Evolutionary conservation across 2,113 vertebrate species (phyloP).

Genomic region (Scalopus aquaticus): DNA sequence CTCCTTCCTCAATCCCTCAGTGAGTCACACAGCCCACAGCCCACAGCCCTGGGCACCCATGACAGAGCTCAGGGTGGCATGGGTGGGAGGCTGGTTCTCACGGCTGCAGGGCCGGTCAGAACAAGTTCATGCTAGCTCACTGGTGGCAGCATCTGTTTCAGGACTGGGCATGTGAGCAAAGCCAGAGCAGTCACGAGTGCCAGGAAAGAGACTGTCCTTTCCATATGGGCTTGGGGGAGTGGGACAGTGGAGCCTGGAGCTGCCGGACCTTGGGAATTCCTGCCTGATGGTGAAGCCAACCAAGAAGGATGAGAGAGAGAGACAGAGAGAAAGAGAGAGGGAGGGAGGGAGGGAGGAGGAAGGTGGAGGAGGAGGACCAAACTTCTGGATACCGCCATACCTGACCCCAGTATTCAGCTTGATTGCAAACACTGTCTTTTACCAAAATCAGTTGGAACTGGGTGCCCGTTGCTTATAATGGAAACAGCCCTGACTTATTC

Average conservation of each 20-base stretch:
- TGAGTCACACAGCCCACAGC: not conserved
- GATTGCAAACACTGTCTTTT: not conserved
- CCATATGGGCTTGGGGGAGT: too few species aligned
- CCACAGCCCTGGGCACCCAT: not conserved
- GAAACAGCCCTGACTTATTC: not conserved
- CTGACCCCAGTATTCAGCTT: not conserved
- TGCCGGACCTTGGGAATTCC: not conserved
- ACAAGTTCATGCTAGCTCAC: not conserved
- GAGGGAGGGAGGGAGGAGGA: too few species aligned
- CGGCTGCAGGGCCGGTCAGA: not conserved
- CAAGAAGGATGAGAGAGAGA: not conserved
- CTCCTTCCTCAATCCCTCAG: not conserved
- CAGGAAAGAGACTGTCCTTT: not conserved
- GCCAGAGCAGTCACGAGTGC: not conserved
- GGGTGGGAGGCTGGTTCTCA: not conserved
- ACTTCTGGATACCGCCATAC: not conserved
- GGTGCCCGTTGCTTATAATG: not conserved
- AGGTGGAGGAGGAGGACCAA: not conserved
- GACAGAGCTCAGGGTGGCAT: not conserved
- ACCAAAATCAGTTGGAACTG: not conserved
- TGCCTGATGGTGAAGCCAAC: not conserved
- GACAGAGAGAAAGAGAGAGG: not conserved
- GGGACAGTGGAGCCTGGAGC: not conserved
- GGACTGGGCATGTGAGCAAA: not conserved
- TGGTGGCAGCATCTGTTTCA: not conserved